Conservation (phyloP, 2,888 invertebrate genomes). For the Sphaerophoria rueppellii region DNA sequence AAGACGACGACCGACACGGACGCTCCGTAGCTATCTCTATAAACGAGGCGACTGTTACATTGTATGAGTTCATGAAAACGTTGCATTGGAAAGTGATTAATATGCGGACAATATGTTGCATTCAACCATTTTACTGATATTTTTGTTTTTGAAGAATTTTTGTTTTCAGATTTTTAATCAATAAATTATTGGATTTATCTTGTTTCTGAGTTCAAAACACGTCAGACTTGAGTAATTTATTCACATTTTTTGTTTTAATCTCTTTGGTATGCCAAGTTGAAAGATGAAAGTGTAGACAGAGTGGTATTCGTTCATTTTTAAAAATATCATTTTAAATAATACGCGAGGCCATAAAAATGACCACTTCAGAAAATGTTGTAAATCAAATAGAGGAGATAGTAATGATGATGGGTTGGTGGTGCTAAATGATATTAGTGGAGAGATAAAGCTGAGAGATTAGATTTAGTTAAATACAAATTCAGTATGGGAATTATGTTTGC, state of each 20-base stretch:
- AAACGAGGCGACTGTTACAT: background rate
- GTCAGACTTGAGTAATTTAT: conserved; percentile 34
- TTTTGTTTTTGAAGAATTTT: conserved; percentile 19
- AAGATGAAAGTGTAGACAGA: too few relatives aligned
- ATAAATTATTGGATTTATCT: conserved; percentile 29
- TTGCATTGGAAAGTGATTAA: conserved; percentile 52
- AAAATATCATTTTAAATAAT: too few relatives aligned
- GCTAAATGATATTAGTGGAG: too few relatives aligned
- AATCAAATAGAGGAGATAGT: too few relatives aligned
- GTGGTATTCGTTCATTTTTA: too few relatives aligned
- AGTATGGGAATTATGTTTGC: too few relatives aligned
- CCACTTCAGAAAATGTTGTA: too few relatives aligned
- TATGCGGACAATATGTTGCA: conserved; percentile 62
- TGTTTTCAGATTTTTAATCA: conserved; percentile 13
- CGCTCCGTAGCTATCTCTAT: background rate
- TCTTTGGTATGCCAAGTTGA: too few relatives aligned
- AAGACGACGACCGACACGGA: background rate
- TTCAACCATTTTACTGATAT: conserved; percentile 2
- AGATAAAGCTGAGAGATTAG: too few relatives aligned
- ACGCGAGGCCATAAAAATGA: too few relatives aligned
- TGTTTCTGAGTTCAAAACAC: conserved; percentile 31
- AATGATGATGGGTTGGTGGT: too few relatives aligned
- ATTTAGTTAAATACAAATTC: too few relatives aligned
- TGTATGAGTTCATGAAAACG: background rate
- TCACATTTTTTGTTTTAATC: background rate